Evolutionary conservation across 2,888 invertebrate species (phyloP), one percentile per base, ranked within the genome.

Genomic region (Zele albiditarsus): DNA sequence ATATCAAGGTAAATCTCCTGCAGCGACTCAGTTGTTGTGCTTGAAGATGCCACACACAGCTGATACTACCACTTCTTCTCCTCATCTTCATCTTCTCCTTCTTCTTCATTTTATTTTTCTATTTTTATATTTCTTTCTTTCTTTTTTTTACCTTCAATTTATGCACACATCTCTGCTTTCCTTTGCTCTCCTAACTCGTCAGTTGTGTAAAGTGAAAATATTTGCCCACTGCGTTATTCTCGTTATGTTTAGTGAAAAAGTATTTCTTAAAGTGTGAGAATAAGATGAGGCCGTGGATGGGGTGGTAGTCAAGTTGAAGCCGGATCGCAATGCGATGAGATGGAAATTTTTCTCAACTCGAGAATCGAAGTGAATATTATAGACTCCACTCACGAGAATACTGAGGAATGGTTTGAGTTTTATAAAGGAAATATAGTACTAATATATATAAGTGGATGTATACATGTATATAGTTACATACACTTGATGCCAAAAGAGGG

Each of bases 1-100:
- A 74, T 74, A 65, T 74, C 70, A 53, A 71, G 38, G 66, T 46
- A 74, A 74, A 74, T 74, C 74, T 70, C 38, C 60, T 28, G 38
- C 20, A 42, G 28, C 42, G 23, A 63, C 69, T 63, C 71, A 66
- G 58, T 69, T 74, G 63, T 73, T 74, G 63, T 53, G 53, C 28
- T 23, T 63, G 62, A 66, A 60, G 42, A 69, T 28, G 68, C 42
- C 57, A 49, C 62, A 53, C 53, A 20, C 73, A 62, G 33, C 60
- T 46, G 60, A 74, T 46, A 23, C 60, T 62, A 33, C 33, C 62
- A 8, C 46, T 14, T 16, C 31, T 66, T 33, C 16, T n/a, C n/a
- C 38, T 20, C 58, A 16, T 38, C 5, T 66, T 23, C 28, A 16
- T 25, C 68, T 68, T 20, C 28, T 10, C 3, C 20, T 53, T 8